Evolutionary conservation across 2,888 invertebrate species (phyloP).

Genomic region (Rotaria sp.): DNA sequence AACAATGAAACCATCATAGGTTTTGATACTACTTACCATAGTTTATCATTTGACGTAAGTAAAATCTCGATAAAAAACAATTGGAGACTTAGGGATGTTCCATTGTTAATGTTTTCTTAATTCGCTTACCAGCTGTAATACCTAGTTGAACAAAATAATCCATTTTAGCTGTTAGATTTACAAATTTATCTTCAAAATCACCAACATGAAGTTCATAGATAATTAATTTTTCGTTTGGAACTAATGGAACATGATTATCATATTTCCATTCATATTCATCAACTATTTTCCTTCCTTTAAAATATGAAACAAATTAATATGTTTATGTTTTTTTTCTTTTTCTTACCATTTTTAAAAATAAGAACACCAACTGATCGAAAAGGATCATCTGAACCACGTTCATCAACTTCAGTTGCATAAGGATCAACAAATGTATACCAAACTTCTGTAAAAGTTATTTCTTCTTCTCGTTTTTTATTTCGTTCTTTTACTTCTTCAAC

Average conservation of each 20-base stretch:
- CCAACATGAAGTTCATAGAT: constrained; percentile 8
- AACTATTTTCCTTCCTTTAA: background rate
- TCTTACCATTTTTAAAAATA: background rate
- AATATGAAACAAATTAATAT: background rate
- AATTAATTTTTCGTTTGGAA: background rate
- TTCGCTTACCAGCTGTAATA: background rate
- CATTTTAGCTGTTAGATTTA: background rate
- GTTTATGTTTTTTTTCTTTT: background rate
- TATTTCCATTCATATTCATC: constrained; percentile 29
- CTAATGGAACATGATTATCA: background rate
- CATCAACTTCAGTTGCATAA: constrained; percentile 23
- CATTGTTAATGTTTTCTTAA: too few species aligned
- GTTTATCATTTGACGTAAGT: too few species aligned
- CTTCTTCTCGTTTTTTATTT: background rate
- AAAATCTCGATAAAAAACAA: too few species aligned
- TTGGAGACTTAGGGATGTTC: too few species aligned
- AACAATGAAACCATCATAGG: too few species aligned
- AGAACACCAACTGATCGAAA: background rate
- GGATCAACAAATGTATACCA: constrained; percentile 30
- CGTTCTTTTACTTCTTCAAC: background rate
- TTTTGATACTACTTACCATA: too few species aligned
- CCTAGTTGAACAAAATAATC: background rate
- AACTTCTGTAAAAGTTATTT: background rate
- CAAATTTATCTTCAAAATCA: background rate
- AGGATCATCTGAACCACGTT: background rate